Base-by-base conservation (phyloP, 2,113 vertebrate genomes). In the Parotia lawesii region DNA sequence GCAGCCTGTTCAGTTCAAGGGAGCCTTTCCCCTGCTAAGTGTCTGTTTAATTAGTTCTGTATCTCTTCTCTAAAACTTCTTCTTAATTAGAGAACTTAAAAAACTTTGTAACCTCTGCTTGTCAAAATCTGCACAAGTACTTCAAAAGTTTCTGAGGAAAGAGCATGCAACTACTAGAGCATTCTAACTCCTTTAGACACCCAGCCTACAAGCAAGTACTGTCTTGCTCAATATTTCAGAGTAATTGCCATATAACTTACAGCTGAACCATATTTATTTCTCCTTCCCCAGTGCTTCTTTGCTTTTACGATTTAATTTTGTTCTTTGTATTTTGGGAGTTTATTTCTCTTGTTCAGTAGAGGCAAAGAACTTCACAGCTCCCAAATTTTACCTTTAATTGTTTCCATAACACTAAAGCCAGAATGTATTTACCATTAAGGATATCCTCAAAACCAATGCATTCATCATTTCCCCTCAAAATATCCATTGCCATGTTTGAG, bases 361-460 rank as follows among this genome's bases (percentile, higher is more conserved):
- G 31, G 17, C 29, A 66, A 90, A 75, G 13, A 94, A 82, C 19
- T 77, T 35, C 9, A 18, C 15, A 61, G 9, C 15, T 86, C 40
- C 29, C 12, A 38, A 71, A 57, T 72, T 60, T 25, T 37, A 56
- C 12, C 16, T 58, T 75, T 51, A 54, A 54, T 56, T 37, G 10
- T n/a, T 92, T 58, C 72, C 9, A 4, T 45, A 89, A 64, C 3
- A 83, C 31, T 81, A 53, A 67, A 80, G 54, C 6, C 15, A 62
- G 24, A 91, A 80, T 13, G 48, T 57, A 74, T 96, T 98, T 97
- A 99, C 99, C 99, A 50, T 98, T 99, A 91, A 99, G 98, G 93
- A 99, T 98, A 95, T 99, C 99, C 94, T 99, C 99, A 97, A 99
- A 99, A 69, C 98, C 96, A 48, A 99, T 98, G 90, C 91, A 97